Evolutionary conservation across 2,888 invertebrate species (phyloP).

Genomic region (Metopia argyrocephala): DNA sequence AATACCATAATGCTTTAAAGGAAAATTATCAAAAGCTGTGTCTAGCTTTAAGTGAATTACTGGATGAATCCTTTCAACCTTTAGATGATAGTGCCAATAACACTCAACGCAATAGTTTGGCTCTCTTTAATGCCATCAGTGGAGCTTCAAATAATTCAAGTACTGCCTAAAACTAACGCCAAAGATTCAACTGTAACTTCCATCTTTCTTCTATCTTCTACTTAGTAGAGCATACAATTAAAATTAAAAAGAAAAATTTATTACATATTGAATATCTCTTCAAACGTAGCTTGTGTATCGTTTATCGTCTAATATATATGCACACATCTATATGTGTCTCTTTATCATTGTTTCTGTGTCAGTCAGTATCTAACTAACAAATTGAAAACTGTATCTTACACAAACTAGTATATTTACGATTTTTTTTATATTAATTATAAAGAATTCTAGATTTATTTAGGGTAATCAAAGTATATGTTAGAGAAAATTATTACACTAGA

Average conservation of each 20-base stretch:
- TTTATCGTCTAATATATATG: too few relatives aligned
- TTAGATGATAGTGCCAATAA: constrained; percentile 77
- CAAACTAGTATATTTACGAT: constrained; percentile 35
- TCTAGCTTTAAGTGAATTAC: constrained; percentile 85
- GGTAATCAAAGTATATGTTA: not conserved
- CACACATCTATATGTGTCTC: constrained; percentile 1
- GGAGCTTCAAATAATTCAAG: constrained; percentile 90
- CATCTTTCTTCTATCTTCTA: constrained; percentile 37
- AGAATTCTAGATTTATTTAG: not conserved
- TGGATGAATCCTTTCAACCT: constrained; percentile 85
- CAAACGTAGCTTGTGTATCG: constrained; percentile 51
- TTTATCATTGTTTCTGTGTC: constrained; percentile 16
- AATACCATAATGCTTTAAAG: constrained; percentile 93
- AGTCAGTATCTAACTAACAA: constrained; percentile 37
- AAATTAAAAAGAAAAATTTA: constrained; percentile 17
- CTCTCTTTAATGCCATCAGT: constrained; percentile 88
- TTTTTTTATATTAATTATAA: not conserved
- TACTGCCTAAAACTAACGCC: constrained; percentile 82
- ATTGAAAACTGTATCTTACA: constrained; percentile 17
- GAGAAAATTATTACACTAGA: too few relatives aligned
- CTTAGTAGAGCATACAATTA: constrained; percentile 24
- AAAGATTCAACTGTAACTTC: constrained; percentile 29
- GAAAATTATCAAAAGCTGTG: constrained; percentile 93
- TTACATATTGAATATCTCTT: constrained; percentile 30
- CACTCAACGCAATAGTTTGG: constrained; percentile 87